Percentiles rank a stretch among this genome's conserved stretches.
Evolutionary conservation across 1,140 invertebrate genomes (phyloP).

Genomic region (Popillia japonica): DNA sequence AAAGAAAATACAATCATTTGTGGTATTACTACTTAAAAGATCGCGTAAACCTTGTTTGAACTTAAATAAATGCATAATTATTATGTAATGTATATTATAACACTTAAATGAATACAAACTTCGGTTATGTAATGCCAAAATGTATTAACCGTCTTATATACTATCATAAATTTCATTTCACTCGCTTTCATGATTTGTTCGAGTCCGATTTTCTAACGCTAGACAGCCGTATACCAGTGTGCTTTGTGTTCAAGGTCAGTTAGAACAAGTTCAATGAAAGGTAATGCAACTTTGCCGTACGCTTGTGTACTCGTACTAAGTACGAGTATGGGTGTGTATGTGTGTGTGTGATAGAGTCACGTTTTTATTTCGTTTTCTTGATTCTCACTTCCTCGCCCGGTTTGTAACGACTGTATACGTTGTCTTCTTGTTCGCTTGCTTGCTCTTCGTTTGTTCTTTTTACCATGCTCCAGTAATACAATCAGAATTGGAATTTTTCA

Average conservation of each 20-base stretch:
- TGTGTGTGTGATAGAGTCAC: background rate
- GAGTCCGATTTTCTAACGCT: conserved; percentile 26
- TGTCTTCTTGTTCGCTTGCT: background rate
- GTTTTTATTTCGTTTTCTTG: conserved; percentile 24
- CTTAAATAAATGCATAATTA: no score
- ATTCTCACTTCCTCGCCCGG: conserved; percentile 27
- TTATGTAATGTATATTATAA: no score
- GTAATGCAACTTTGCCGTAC: background rate
- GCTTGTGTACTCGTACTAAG: background rate
- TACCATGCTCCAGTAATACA: conserved; percentile 1
- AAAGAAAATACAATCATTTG: no score
- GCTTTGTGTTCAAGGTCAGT: conserved; percentile 17
- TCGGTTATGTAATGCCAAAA: no score
- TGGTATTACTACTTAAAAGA: no score
- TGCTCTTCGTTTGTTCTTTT: background rate
- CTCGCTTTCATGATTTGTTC: no score
- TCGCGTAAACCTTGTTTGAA: no score
- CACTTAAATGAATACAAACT: no score
- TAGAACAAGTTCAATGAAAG: conserved; percentile 35
- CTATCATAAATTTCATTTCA: no score
- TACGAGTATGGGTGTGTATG: background rate
- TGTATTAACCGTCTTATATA: no score
- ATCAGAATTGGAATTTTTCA: conserved; percentile 10
- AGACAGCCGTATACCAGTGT: background rate
- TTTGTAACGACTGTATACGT: conserved; percentile 23